Evolutionary conservation across 1,140 invertebrate species (phyloP).

Genomic region (Anthonomus grandis): DNA sequence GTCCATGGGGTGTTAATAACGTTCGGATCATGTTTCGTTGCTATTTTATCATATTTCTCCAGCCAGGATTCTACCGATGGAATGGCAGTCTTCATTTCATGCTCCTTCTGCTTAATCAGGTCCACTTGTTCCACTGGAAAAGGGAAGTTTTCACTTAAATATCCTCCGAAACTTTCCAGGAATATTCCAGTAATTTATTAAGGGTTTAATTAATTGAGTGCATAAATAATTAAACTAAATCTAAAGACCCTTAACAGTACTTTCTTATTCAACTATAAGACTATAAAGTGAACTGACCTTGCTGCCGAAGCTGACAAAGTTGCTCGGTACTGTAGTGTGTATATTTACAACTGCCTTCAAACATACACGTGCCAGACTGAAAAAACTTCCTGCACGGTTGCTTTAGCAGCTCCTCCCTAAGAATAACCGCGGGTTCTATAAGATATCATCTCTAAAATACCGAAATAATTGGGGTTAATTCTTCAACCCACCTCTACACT

Average conservation of each 20-base stretch:
- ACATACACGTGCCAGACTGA: conserved; percentile 57
- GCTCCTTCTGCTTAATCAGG: conserved; percentile 27
- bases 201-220: too few species aligned
- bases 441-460: conserved; percentile 10
- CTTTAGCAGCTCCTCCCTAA: conserved; percentile 58
- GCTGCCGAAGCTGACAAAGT: conserved; percentile 53
- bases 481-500: conserved; percentile 56
- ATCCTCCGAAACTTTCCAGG: too few species aligned
- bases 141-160: too few species aligned
- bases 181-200: too few species aligned
- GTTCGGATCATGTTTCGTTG: conserved; percentile 48
- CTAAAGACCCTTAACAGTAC: too few species aligned
- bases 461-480: conserved; percentile 4
- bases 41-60: conserved; percentile 46
- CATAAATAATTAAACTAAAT: too few species aligned
- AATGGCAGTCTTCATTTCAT: conserved; percentile 33
- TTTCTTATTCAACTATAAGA: too few species aligned
- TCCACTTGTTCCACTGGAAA: conserved; percentile 43
- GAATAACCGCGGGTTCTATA: conserved; percentile 58
- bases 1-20: conserved; percentile 51
- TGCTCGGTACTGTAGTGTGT: conserved; percentile 60
- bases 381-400: conserved; percentile 57
- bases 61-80: conserved; percentile 51
- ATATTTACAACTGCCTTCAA: conserved; percentile 60
- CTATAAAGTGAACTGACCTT: too few species aligned